Conservation (phyloP, 2,113 vertebrate species). For the Tympanuchus pallidicinctus region DNA sequence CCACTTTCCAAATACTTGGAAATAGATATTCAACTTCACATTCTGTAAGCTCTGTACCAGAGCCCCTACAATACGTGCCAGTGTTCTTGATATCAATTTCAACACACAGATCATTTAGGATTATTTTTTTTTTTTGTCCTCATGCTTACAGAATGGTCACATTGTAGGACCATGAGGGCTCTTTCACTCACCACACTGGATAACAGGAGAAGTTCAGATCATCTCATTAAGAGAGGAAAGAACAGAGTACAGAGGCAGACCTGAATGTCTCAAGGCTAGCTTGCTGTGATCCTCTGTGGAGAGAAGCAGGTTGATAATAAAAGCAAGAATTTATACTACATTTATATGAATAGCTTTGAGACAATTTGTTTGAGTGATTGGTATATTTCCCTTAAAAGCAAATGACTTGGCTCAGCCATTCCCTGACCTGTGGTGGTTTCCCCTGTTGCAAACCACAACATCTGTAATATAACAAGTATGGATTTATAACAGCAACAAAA, state of each 20-base stretch:
- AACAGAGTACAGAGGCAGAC: not conserved
- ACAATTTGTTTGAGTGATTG: not conserved
- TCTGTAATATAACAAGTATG: not conserved
- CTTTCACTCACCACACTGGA: not conserved
- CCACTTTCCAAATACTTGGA: not conserved
- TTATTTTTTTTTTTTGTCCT: not conserved
- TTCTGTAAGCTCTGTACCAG: not conserved
- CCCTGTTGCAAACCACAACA: not conserved
- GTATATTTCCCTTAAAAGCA: not conserved
- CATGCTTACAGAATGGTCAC: fast-evolving
- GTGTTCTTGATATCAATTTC: not conserved
- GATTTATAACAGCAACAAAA: not conserved
- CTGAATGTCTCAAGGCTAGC: not conserved
- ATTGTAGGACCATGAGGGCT: not conserved
- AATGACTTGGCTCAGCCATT: not conserved
- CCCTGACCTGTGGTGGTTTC: not conserved
- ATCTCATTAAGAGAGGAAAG: not conserved
- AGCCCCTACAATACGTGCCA: not conserved
- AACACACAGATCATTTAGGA: not conserved
- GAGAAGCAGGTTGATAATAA: not conserved
- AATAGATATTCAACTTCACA: not conserved
- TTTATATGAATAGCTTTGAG: not conserved
- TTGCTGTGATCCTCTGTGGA: not conserved
- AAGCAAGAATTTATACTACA: not conserved
- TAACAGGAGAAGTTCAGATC: not conserved